Evolutionary conservation across 2,888 invertebrate species (phyloP), one percentile per base, ranked within the genome.

Genomic region (Parelbella ahira): DNA sequence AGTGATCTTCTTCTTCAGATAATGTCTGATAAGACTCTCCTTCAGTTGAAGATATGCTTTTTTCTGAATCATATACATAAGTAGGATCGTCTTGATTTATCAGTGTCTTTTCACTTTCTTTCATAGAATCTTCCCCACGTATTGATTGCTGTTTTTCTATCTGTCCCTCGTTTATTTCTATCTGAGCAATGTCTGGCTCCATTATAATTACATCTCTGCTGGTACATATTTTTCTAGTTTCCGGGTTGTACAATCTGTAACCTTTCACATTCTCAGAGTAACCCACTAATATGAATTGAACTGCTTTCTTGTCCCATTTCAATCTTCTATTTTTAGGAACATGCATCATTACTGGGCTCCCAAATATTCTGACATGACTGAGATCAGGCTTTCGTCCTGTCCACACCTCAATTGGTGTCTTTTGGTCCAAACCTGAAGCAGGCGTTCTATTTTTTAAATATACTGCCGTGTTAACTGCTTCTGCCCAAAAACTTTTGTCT

Each of bases 241-340:
- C 23, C 2, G 49, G 49, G 29, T 51, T 25, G 29, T 50, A 49
- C 2, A 54, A 24, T 12, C 55, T 46, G 27, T 58, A 57, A 0
- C 55, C 58, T 10, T 30, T 20, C 11, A 6, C 3, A 11, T 19
- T 13, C 44, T 45, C 11, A n/a, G 10, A 20, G 12, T 28, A 28
- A 2, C 28, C 28, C 28, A 28, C n/a, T 12, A 28, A 12, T 2
- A 28, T 28, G 3, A 6, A 27, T 11, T 45, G 39, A 6, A 30
- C 18, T 8, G 43, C 39, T 20, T 53, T 51, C 15, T 42, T 48
- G 41, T 50, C 47, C 44, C 44, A 51, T 15, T 54, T 52, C 3
- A 9, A 5, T 7, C 47, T 24, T 37, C 37, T 44, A 25, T 44
- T 36, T 45, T 50, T 53, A 1, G 53, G 49, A 5, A 53, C 25